Evolutionary conservation across 53 echinoderm and acorn worm genomes (phyloP), one percentile per base, ranked within the genome.

Genomic region (Echinometra lucunter): DNA sequence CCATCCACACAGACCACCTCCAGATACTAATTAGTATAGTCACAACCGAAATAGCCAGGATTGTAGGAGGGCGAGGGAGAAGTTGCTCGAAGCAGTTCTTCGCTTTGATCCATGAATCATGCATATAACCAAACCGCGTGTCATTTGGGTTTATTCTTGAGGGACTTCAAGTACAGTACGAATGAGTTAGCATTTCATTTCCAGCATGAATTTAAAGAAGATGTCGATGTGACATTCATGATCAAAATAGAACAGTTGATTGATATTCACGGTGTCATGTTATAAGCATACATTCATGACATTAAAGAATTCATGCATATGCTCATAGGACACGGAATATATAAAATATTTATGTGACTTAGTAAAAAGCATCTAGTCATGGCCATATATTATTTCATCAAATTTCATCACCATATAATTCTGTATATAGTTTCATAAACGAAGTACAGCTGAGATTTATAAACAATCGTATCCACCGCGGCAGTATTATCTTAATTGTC

Each of bases 131-230:
- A 85, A 85, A 85, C 28, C 85, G 47, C 53, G 81, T 44, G 38
- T 44, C 81, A 81, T 81, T 81, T 28, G 85, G 49, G 49, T n/a
- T 45, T 49, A 85, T 85, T 85, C 85, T n/a, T n/a, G 49, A 49
- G 85, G 85, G 85, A 85, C 47, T 53, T 30, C 12, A 49, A 47
- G 85, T 37, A 30, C 27, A 85, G 85, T 49, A 85, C 49, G 85
- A 85, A 85, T 85, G 85, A 85, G 85, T 85, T 47, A 49, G 85
- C 85, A 47, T 85, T 85, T 85, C 49, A 85, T 49, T 85, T 85
- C 85, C 85, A 85, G 27, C 12, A 25, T 85, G 27, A 47, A 85
- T 85, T n/a, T n/a, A 49, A 85, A 85, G 49, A 85, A 85, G 85
- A 85, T 85, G 85, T 85, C 45, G 85, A 49, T 49, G 13, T 49